These are phyloP conservation scores for Nymphalis io DNA, from an alignment of 1,140 invertebrate species.

Conservation along the genomic window DNA sequence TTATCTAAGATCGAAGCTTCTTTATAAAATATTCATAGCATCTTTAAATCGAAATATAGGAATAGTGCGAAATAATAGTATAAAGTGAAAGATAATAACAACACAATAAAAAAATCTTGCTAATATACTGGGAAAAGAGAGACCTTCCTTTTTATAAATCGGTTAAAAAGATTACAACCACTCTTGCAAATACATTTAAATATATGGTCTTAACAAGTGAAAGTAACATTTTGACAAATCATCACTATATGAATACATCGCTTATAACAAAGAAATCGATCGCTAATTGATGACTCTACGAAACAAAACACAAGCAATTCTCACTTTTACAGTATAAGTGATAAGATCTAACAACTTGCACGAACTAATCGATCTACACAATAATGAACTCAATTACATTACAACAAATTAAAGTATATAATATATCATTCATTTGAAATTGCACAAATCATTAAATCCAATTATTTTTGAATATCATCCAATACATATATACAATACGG, in stretches of 20 bases:
- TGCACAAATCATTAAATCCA: neutral
- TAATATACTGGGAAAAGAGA: no score
- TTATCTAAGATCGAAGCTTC: no score
- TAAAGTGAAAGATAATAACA: no score
- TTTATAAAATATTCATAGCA: no score
- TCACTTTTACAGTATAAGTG: neutral
- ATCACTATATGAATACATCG: slow-evolving; percentile 6
- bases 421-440: neutral
- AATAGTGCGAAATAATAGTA: no score
- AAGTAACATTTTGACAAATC: slow-evolving; percentile 11
- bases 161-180: no score
- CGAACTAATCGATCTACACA: neutral
- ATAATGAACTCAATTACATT: neutral
- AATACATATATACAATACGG: no score
- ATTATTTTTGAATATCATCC: no score
- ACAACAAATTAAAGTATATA: neutral
- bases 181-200: neutral
- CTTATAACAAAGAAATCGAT: neutral
- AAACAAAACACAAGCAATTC: neutral
- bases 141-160: no score
- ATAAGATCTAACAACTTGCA: neutral
- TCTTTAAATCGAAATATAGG: no score
- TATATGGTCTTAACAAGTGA: slow-evolving; percentile 12
- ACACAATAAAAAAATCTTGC: no score
- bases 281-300: slow-evolving; percentile 1